Conservation (phyloP, 2,797 vertebrate species). For the Rhyacichthys aspro region DNA sequence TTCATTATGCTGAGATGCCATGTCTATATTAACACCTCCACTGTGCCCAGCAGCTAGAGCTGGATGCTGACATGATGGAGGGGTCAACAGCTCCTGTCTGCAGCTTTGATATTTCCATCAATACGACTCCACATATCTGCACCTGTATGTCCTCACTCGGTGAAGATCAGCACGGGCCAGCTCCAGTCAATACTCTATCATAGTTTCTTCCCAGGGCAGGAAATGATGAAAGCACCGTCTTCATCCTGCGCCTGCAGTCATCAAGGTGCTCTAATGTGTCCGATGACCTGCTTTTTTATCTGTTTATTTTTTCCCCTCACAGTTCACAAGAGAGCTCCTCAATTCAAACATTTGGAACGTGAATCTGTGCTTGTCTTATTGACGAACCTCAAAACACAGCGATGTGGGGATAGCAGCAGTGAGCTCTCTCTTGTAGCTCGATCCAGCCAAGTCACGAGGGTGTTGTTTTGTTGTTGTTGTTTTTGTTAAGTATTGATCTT, state of each 20-base stretch:
- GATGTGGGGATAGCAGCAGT: constrained; percentile 41
- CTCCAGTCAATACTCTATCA: constrained; percentile 64
- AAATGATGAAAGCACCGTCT: constrained; percentile 62
- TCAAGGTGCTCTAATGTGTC: constrained; percentile 48
- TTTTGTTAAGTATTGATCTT: constrained; percentile 78
- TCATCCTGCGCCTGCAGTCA: constrained; percentile 60
- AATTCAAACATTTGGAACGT: constrained; percentile 54
- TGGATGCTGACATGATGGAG: constrained; percentile 57
- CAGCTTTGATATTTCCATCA: constrained; percentile 78
- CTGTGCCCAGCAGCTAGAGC: constrained; percentile 63
- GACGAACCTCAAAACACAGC: constrained; percentile 47
- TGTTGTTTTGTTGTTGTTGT: constrained; percentile 70
- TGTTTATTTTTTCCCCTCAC: constrained; percentile 27
- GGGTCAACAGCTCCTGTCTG: constrained; percentile 71
- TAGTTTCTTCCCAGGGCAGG: constrained; percentile 62
- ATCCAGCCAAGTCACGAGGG: constrained; percentile 65
- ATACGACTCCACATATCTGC: constrained; percentile 73
- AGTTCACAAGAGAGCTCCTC: constrained; percentile 40
- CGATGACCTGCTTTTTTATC: constrained; percentile 38
- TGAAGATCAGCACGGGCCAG: constrained; percentile 74
- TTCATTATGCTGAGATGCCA: constrained; percentile 78
- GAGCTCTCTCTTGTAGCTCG: constrained; percentile 45
- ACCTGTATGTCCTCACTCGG: constrained; percentile 64
- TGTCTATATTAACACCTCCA: constrained; percentile 78
- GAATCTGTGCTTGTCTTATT: constrained; percentile 46